phyloP scores from a whole-genome alignment of 2,888 invertebrate species.

The Physocephala rufipes region DNA sequence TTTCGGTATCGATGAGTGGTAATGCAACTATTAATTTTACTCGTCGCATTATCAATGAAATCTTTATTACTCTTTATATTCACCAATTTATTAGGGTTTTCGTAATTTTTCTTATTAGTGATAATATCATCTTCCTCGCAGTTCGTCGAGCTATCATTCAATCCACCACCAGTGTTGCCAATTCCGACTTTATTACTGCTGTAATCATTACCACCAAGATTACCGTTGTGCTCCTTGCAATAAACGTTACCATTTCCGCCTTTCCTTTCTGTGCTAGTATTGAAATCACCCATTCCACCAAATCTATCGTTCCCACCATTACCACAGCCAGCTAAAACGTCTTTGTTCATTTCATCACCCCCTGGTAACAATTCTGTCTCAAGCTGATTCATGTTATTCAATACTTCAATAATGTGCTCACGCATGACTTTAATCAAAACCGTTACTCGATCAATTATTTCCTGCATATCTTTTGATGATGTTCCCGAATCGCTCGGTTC shows the following conservation, averaged over 20 bases:
- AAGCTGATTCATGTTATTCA: slow-evolving; percentile 43
- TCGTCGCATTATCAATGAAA: not conserved
- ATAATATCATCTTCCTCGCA: not conserved
- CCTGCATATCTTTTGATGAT: slow-evolving; percentile 35
- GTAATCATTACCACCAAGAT: not conserved
- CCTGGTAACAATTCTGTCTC: slow-evolving; percentile 43
- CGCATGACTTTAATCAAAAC: slow-evolving; percentile 43
- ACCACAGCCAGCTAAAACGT: not conserved
- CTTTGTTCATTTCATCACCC: not conserved
- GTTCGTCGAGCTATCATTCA: not conserved
- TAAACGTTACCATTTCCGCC: not conserved
- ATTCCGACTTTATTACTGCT: not conserved
- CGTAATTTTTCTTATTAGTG: not conserved
- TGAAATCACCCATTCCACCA: not conserved
- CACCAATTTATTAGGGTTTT: not conserved
- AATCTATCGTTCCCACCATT: not conserved
- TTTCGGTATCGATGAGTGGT: not conserved
- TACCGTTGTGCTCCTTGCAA: not conserved
- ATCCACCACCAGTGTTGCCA: not conserved
- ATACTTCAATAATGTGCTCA: slow-evolving; percentile 40
- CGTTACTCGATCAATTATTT: slow-evolving; percentile 43
- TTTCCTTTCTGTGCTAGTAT: no score
- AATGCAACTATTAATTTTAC: not conserved
- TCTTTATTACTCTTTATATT: not conserved
- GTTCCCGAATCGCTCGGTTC: not conserved